A percentile compares a stretch with the other conserved stretches of the same genome.
Evolutionary conservation across 2,888 invertebrate genomes (phyloP).

Genomic region (Rhagonycha lutea): DNA sequence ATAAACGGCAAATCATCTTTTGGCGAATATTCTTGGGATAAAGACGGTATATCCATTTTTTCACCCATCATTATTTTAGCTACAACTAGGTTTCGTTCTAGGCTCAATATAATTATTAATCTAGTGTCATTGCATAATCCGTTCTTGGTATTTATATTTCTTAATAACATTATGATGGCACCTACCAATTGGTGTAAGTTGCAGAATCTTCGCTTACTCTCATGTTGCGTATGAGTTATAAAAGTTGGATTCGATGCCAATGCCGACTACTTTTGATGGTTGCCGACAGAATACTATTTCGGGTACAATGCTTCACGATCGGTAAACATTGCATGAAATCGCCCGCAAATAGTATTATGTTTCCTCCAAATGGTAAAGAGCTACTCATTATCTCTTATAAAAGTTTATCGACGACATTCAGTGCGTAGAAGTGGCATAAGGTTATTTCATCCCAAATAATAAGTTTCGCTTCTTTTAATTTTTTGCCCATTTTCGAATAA

Average conservation of each 20-base stretch:
- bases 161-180: conserved; percentile 33
- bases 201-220: no score
- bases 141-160: conserved; percentile 31
- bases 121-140: conserved; percentile 36
- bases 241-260: no score
- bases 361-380: not conserved
- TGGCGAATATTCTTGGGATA: no score
- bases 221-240: no score
- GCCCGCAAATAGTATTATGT: not conserved
- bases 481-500: not conserved
- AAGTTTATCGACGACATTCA: not conserved
- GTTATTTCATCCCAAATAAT: not conserved
- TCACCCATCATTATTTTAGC: no score
- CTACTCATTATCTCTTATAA: not conserved
- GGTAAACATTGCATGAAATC: not conserved
- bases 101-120: not conserved
- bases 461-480: not conserved
- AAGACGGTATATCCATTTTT: no score
- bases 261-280: no score
- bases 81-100: not conserved
- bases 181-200: not conserved
- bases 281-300: no score
- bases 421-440: not conserved
- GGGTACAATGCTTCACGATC: no score
- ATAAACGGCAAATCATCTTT: no score